Percentiles rank a stretch among this genome's conserved stretches.
Conservation (phyloP, 2,797 vertebrate species). For the Hoplostethus mediterraneus region DNA sequence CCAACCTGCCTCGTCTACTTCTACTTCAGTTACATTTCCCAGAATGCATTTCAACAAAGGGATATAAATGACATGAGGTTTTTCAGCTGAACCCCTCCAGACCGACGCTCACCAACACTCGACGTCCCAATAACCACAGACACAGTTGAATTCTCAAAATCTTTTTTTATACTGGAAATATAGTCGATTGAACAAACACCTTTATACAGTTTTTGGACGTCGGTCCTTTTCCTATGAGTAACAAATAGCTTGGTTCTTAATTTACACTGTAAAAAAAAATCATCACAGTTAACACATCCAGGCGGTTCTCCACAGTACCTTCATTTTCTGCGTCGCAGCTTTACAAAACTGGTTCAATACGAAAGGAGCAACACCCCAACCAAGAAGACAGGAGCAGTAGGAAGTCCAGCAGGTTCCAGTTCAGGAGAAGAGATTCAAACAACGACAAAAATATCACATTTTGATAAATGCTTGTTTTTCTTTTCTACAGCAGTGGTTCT, state of each 20-base stretch:
- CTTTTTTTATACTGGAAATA: slow-evolving; percentile 74
- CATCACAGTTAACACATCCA: slow-evolving; percentile 52
- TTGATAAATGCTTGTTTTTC: slow-evolving; percentile 24
- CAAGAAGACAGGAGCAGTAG: not conserved
- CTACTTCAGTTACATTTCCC: no score
- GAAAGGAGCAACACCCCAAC: slow-evolving; percentile 34
- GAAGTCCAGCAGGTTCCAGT: slow-evolving; percentile 37
- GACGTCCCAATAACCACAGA: slow-evolving; percentile 11
- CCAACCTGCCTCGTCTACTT: no score
- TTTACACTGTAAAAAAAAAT: slow-evolving; percentile 67
- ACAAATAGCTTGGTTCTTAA: slow-evolving; percentile 65
- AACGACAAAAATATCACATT: not conserved
- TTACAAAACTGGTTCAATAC: slow-evolving; percentile 53
- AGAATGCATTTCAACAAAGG: no score
- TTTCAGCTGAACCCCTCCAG: no score
- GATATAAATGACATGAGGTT: no score
- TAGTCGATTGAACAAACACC: slow-evolving; percentile 70
- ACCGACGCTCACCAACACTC: no score
- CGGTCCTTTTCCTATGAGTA: slow-evolving; percentile 70
- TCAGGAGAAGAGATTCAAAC: slow-evolving; percentile 9
- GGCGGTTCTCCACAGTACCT: slow-evolving; percentile 56
- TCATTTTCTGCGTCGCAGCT: slow-evolving; percentile 27
- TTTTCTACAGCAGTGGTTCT: slow-evolving; percentile 41
- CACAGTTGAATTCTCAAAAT: slow-evolving; percentile 56
- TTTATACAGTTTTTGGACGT: slow-evolving; percentile 63